Evolutionary conservation across 2,888 invertebrate genomes (phyloP).

Genomic region (Dryococelus australis): DNA sequence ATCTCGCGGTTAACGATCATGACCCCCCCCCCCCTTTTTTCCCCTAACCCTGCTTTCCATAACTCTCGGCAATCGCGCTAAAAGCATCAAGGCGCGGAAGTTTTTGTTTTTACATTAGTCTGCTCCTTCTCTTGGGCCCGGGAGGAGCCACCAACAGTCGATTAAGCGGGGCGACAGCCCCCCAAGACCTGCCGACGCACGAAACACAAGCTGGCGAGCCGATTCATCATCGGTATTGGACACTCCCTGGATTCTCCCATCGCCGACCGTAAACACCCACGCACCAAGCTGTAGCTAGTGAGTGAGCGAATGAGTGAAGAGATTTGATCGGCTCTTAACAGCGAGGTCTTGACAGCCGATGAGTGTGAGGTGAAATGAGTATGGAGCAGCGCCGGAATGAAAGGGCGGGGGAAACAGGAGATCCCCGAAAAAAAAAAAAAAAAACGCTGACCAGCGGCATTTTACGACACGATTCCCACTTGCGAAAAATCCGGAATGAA

Average conservation of each 20-base stretch:
- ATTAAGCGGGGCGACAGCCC: background rate
- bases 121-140: background rate
- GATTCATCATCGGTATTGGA: background rate
- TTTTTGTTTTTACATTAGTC: constrained; percentile 27
- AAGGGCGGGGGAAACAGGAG: too few relatives aligned
- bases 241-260: background rate
- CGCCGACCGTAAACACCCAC: background rate
- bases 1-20: background rate
- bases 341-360: too few relatives aligned
- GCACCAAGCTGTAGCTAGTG: too few relatives aligned
- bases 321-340: too few relatives aligned
- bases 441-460: too few relatives aligned
- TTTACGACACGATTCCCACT: too few relatives aligned
- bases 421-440: too few relatives aligned
- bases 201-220: background rate
- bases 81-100: constrained; percentile 16
- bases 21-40: background rate
- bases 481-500: too few relatives aligned
- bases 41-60: background rate
- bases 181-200: background rate
- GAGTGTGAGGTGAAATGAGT: too few relatives aligned
- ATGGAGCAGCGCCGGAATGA: too few relatives aligned
- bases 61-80: constrained; percentile 23
- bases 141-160: background rate
- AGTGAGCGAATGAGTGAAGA: too few relatives aligned